A percentile compares a stretch with the other conserved stretches of the same genome.
Conservation (phyloP, 2,113 vertebrate species). For the Natator depressus region DNA sequence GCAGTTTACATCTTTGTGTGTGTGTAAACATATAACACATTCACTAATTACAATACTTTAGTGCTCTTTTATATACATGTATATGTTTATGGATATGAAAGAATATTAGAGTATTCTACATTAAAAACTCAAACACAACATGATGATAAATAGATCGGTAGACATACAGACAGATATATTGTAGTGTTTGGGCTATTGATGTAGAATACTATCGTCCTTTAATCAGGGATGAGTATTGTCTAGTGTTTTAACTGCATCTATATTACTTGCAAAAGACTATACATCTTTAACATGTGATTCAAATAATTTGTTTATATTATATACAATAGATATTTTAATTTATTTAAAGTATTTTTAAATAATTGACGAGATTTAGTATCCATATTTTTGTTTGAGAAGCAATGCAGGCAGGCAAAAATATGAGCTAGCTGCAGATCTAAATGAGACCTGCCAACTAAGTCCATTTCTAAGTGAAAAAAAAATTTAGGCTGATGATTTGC, state of each 20-base stretch:
- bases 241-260: neutral
- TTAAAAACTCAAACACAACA: neutral
- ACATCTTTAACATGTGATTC: accelerated
- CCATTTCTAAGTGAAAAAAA: neutral
- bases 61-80: neutral
- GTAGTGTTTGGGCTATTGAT: neutral
- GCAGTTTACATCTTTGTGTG: neutral
- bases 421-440: neutral
- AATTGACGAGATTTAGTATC: neutral
- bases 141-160: neutral
- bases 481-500: neutral
- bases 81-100: neutral
- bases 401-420: neutral
- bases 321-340: accelerated
- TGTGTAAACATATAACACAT: neutral
- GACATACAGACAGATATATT: neutral
- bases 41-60: neutral
- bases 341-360: neutral
- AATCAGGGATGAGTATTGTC: neutral
- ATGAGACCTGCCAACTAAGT: neutral
- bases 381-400: neutral
- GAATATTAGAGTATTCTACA: neutral
- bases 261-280: neutral
- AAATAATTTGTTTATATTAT: neutral
- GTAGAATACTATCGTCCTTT: neutral